phyloP scores from a whole-genome alignment of 1,140 invertebrate genomes.

The Drosophila carrolli region DNA sequence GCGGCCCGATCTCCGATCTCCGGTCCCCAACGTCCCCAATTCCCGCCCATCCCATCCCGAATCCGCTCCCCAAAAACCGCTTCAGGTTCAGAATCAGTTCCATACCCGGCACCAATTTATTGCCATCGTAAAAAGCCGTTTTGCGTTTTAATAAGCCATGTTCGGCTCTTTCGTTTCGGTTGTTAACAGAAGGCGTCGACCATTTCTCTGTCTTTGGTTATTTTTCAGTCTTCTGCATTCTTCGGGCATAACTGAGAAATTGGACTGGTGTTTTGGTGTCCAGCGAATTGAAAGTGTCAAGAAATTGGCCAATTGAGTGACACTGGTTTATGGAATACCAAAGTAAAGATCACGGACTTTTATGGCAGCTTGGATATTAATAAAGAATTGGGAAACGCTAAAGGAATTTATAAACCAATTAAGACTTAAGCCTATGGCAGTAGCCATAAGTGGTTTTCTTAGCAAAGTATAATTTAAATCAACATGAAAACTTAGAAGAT shows the following conservation, averaged over 20 bases:
- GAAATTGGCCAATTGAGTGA: constrained; percentile 65
- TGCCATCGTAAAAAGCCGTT: constrained; percentile 81
- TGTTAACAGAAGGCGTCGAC: constrained; percentile 73
- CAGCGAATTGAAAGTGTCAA: constrained; percentile 20
- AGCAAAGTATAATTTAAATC: no score
- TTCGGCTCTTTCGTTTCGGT: constrained; percentile 60
- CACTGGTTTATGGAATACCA: constrained; percentile 56
- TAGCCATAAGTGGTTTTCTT: no score
- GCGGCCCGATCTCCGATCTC: constrained; percentile 5
- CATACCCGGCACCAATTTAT: constrained; percentile 68
- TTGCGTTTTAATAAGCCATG: constrained; percentile 83
- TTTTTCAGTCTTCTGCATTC: constrained; percentile 41
- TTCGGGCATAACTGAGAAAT: constrained; percentile 50
- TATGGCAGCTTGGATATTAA: constrained; percentile 8
- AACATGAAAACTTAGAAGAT: no score
- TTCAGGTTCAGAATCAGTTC: constrained; percentile 22
- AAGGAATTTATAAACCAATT: not conserved
- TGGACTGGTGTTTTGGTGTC: constrained; percentile 30
- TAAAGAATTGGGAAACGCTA: no score
- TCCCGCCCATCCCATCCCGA: constrained; percentile 2
- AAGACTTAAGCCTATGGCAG: not conserved
- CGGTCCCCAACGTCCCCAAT: not conserved
- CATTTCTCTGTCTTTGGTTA: constrained; percentile 28
- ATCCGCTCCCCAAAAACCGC: not conserved
- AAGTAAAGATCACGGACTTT: constrained; percentile 22